Base-by-base conservation (phyloP, 2,797 vertebrate species). In the Silurus aristotelis region DNA sequence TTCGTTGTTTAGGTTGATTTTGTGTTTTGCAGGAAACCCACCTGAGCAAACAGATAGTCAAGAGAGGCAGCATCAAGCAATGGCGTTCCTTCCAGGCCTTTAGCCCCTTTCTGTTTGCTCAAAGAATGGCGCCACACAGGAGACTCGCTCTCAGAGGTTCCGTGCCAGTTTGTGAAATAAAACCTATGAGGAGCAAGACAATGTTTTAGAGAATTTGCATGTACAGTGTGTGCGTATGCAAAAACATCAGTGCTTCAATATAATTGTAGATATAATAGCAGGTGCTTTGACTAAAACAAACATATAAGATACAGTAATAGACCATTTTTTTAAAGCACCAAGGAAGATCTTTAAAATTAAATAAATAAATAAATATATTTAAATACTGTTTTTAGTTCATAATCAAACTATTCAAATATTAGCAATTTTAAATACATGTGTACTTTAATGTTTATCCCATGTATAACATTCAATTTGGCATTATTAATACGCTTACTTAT, bases 151-250 rank as follows among this genome's bases (percentile, higher is more conserved):
- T 99, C 98, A 10, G 94, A 98, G 66, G 97, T 98, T n/a, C 98
- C 97, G 0, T 99, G 98, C 98, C 98, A 99, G 92, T 99, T 99
- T 88, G 93, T 96, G 89, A 99, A 99, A 92, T 98, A 97, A 89
- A 96, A 99, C 85, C 98, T 99, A 89, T 73, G 3, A 66, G 55
- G n/a, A 87, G 56, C 85, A 31, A 75, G 20, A 19, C 25, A 75
- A 55, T 4, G 19, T 6, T 79, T 31, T 66, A 61, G 63, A 63
- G 64, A 14, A 52, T 48, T 2, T 70, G 80, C 68, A 67, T 22
- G 55, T 73, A 19, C 48, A 52, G 48, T 52, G 48, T 55, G 7
- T 64, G 13, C 25, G 9, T 48, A 9, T 71, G 12, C 25, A 70
- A 61, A 46, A 61, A 56, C 27, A 43, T 58, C 22, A 55, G 60